A percentile compares a stretch with the other conserved stretches of the same genome.
Conservation (phyloP, 2,797 vertebrate species). For the Takifugu rubripes region DNA sequence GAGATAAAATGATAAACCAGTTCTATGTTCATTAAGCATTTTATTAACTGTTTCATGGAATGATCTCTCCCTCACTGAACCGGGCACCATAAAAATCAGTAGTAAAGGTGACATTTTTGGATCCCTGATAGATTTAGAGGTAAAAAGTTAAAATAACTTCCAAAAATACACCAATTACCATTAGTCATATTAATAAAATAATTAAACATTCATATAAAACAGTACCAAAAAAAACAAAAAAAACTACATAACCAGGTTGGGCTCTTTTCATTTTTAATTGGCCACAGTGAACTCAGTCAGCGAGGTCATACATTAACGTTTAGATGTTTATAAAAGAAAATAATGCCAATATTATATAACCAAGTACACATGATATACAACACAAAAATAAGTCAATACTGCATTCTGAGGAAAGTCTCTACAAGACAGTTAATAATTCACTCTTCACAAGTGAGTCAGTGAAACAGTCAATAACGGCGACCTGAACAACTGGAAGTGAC, state of each 20-base stretch:
- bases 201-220: conserved; percentile 38
- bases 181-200: conserved; percentile 3
- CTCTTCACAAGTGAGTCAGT: conserved; percentile 27
- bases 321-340: conserved; percentile 23
- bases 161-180: conserved; percentile 5
- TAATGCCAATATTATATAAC: conserved; percentile 8
- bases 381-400: conserved; percentile 27
- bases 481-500: conserved; percentile 22
- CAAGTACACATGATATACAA: conserved; percentile 8
- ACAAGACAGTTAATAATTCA: conserved; percentile 36
- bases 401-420: conserved; percentile 37
- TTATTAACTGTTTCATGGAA: conserved; percentile 17
- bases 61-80: conserved; percentile 9
- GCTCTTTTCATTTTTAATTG: conserved; percentile 19
- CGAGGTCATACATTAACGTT: conserved; percentile 17
- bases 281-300: conserved; percentile 13
- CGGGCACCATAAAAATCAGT: conserved; percentile 21
- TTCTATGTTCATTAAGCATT: not conserved
- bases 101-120: conserved; percentile 27
- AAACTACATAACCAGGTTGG: conserved; percentile 15
- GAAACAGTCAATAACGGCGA: conserved; percentile 11
- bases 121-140: conserved; percentile 16
- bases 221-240: conserved; percentile 38
- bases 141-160: conserved; percentile 4
- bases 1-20: conserved; percentile 13